Evolutionary conservation across 2,113 vertebrate genomes (phyloP), one percentile per base, ranked within the genome.

Genomic region (Eurypyga helias): DNA sequence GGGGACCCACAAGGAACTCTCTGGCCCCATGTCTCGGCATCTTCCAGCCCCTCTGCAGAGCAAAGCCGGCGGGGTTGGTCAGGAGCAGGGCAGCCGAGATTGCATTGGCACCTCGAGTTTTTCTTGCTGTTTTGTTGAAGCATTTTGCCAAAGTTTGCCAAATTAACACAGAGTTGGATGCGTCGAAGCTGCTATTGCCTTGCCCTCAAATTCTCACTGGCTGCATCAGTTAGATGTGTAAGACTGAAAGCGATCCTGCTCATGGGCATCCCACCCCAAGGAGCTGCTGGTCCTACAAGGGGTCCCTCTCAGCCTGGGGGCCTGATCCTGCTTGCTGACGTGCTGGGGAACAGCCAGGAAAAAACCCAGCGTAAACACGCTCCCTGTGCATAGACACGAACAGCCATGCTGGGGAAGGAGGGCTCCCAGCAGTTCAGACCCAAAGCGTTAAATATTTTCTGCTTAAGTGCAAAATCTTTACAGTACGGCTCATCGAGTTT

Each of bases 1-100:
- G 23, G 65, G 84, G 84, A 34, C 84, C 61, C 3, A 0, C 2
- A 3, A 45, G 64, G 43, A 87, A 81, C 94, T 87, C 89, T 79
- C 83, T 61, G 78, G 33, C 78, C 83, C 33, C 86, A 87, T 43
- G 38, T 64, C 95, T 45, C 2, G 2, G 48, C 57, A 29, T 13
- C 61, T 71, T 25, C 58, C 54, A 7, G 31, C 49, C 71, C 81
- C 51, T 45, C 36, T 2, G 1, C 46, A 0, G 18, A 48, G 48
- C 17, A 0, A 34, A 51, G 17, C 46, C 17, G 0, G 38, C 11
- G 3, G 52, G 5, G 0, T 29, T 0, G 2, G 9, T 0, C 6
- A 51, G 26, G 31, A 69, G 14, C 28, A 15, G 28, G 7, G 43
- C 66, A 46, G 34, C n/a, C 3, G 9, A 31, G 29, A 33, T 11